Conservation (phyloP, 23 tunicate genomes). For the Diplosoma virens region DNA sequence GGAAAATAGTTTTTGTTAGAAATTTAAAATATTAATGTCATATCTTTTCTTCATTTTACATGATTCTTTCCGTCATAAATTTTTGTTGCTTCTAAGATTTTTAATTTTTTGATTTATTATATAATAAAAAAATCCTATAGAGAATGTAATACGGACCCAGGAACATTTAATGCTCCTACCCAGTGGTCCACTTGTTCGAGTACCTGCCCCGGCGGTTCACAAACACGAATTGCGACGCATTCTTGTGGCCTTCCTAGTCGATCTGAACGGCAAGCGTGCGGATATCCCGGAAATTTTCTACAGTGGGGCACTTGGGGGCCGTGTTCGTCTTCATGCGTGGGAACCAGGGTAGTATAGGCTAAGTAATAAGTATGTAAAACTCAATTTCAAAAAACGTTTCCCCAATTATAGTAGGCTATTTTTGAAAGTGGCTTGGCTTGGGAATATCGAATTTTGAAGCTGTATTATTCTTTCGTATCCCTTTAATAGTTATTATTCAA, state of each 20-base stretch:
- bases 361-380: too few species aligned
- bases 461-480: too few species aligned
- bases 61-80: too few species aligned
- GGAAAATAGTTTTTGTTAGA: too few species aligned
- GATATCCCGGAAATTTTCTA: conserved; percentile 63
- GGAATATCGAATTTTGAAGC: too few species aligned
- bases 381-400: too few species aligned
- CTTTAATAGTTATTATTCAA: too few species aligned
- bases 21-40: too few species aligned
- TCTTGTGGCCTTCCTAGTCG: conserved; percentile 56
- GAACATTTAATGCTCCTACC: conserved; percentile 37
- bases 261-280: conserved; percentile 70
- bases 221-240: conserved; percentile 46
- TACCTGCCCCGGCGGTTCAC: conserved; percentile 87
- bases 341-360: conserved; percentile 64
- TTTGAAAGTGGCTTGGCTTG: too few species aligned
- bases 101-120: not conserved
- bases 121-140: too few species aligned
- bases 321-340: conserved; percentile 80
- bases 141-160: conserved; percentile 74
- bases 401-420: too few species aligned
- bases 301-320: conserved; percentile 74
- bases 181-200: conserved; percentile 83
- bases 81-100: not conserved
- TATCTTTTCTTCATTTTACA: too few species aligned